Evolutionary conservation across 2,888 invertebrate species (phyloP).

Genomic region (Eupithecia subumbrata): DNA sequence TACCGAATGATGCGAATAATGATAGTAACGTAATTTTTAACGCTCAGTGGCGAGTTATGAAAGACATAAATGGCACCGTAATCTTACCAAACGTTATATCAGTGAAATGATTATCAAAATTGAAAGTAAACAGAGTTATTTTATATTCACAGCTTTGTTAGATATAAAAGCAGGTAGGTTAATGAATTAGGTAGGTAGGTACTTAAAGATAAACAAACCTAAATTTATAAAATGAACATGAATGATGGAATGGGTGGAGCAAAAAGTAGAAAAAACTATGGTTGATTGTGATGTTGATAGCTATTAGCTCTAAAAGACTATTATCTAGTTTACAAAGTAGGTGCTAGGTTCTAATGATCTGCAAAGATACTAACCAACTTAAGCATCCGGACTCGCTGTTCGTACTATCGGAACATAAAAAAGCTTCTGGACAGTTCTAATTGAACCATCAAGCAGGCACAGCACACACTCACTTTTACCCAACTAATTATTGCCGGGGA

Average conservation of each 20-base stretch:
- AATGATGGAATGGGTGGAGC: conserved; percentile 6
- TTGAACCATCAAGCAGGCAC: conserved; percentile 76
- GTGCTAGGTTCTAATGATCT: conserved; percentile 45
- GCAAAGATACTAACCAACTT: conserved; percentile 73
- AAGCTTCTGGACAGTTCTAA: conserved; percentile 72
- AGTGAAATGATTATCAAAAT: conserved; percentile 18
- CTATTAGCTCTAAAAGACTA: neutral
- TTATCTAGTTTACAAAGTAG: neutral
- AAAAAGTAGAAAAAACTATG: conserved; percentile 18
- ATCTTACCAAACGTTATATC: conserved; percentile 28
- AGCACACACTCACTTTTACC: conserved; percentile 81
- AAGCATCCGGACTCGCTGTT: conserved; percentile 70
- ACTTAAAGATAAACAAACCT: conserved; percentile 37
- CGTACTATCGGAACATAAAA: conserved; percentile 61
- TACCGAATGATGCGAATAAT: conserved; percentile 42
- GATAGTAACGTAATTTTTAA: conserved; percentile 39
- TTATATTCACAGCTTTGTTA: conserved; percentile 2
- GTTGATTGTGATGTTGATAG: neutral
- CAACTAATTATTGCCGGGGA: conserved; percentile 76
- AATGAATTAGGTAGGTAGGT: conserved; percentile 27
- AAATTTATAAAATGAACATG: conserved; percentile 32
- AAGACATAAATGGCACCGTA: conserved; percentile 33
- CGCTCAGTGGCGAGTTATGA: conserved; percentile 35
- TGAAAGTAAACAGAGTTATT: conserved; percentile 16
- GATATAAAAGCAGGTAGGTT: conserved; percentile 22